Percentiles rank a stretch among this genome's conserved stretches.
Evolutionary conservation across 1,140 invertebrate genomes (phyloP).

Genomic region (Drosophila pruinosa): DNA sequence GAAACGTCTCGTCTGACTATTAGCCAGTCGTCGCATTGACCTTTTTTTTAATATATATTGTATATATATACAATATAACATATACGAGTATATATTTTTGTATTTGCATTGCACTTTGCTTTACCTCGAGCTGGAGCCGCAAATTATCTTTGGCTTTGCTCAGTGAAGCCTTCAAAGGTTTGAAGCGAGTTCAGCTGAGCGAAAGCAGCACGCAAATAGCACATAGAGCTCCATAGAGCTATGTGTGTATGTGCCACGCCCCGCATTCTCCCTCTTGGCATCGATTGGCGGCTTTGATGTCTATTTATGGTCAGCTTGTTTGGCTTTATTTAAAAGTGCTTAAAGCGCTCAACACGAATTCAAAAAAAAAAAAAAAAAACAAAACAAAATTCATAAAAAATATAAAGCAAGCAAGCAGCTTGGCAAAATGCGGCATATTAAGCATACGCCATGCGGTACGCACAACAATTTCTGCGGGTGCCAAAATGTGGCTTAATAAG

Average conservation of each 20-base stretch:
- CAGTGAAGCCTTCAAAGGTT: slow-evolving; percentile 58
- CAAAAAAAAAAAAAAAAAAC: not conserved
- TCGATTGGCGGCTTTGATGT: slow-evolving; percentile 70
- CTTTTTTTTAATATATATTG: slow-evolving; percentile 14
- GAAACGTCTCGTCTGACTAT: slow-evolving; percentile 59
- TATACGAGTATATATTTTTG: too few species aligned
- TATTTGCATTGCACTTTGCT: not conserved
- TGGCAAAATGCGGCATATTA: slow-evolving; percentile 36
- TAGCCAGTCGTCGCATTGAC: slow-evolving; percentile 16
- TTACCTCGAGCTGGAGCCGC: not conserved
- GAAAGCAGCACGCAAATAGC: slow-evolving; percentile 69
- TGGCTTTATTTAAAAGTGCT: slow-evolving; percentile 51
- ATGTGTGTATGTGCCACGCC: slow-evolving; percentile 6
- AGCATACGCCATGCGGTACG: slow-evolving; percentile 49
- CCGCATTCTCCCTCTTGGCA: not conserved
- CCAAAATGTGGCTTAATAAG: slow-evolving; percentile 51
- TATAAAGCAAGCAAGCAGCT: not conserved
- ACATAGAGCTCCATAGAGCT: not conserved
- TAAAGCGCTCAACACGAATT: slow-evolving; percentile 28
- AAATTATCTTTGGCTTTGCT: slow-evolving; percentile 31
- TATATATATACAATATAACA: too few species aligned
- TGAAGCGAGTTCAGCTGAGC: slow-evolving; percentile 50
- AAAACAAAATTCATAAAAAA: not conserved
- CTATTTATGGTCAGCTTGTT: slow-evolving; percentile 56
- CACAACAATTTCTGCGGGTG: slow-evolving; percentile 41